Conservation (phyloP, 2,888 invertebrate species). For the Athrips mouffetella region DNA sequence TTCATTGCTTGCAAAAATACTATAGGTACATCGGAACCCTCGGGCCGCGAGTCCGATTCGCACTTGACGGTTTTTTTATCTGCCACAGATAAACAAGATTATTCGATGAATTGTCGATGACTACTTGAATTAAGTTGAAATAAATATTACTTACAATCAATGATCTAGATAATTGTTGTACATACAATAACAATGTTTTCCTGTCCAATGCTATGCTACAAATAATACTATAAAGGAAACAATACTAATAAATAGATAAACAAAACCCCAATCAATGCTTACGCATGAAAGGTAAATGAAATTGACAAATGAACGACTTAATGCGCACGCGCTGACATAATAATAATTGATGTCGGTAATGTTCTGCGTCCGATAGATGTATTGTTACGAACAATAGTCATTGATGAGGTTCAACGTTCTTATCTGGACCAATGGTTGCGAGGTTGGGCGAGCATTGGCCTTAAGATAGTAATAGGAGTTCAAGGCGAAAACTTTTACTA, state of each 20-base stretch:
- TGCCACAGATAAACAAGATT: too few species aligned
- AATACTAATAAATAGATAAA: neutral
- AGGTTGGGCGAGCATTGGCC: neutral
- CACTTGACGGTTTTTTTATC: too few species aligned
- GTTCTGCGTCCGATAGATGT: conserved; percentile 5
- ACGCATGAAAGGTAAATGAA: conserved; percentile 2
- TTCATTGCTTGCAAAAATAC: too few species aligned
- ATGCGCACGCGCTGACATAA: conserved; percentile 8
- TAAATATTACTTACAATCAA: neutral
- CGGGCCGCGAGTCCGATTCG: too few species aligned
- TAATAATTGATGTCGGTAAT: conserved; percentile 11
- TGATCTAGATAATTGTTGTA: neutral
- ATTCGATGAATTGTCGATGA: too few species aligned
- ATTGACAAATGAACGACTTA: conserved; percentile 5
- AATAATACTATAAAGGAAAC: neutral
- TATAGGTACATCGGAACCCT: too few species aligned
- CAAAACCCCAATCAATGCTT: neutral
- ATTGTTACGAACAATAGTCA: conserved; percentile 19
- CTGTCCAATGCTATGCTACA: neutral
- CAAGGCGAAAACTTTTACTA: neutral
- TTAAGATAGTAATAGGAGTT: neutral
- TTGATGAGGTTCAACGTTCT: conserved; percentile 17
- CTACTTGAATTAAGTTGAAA: too few species aligned
- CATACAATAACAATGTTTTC: neutral
- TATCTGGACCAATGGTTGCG: neutral